Conservation (phyloP, 2,888 invertebrate genomes). For the Geotrupes spiniger region DNA sequence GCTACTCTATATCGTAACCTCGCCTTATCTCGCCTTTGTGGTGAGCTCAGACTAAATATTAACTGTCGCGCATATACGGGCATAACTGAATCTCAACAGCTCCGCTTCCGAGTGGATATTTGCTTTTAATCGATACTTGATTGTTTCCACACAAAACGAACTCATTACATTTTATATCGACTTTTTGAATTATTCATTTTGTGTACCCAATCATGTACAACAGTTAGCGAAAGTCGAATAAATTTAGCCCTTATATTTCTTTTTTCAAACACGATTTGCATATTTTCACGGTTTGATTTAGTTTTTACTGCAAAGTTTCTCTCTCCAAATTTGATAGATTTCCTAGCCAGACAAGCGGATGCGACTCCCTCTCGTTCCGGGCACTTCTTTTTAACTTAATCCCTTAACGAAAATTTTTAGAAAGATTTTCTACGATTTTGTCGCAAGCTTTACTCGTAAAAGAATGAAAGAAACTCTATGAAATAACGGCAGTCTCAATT, state of each 20-base stretch:
- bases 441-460: slow-evolving; percentile 23
- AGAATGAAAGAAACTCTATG: slow-evolving; percentile 28
- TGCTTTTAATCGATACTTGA: slow-evolving; percentile 31
- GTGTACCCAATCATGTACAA: slow-evolving; percentile 26
- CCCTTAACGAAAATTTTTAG: slow-evolving; percentile 2
- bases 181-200: slow-evolving; percentile 32
- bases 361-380: not conserved
- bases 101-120: slow-evolving; percentile 21
- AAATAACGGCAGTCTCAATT: slow-evolving; percentile 30
- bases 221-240: slow-evolving; percentile 18
- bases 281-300: slow-evolving; percentile 28
- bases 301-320: too few relatives aligned
- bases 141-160: slow-evolving; percentile 28
- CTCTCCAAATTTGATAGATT: too few relatives aligned
- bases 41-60: slow-evolving; percentile 26
- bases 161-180: slow-evolving; percentile 27
- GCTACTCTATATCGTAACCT: slow-evolving; percentile 15
- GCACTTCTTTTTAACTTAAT: slow-evolving; percentile 1
- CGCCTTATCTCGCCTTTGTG: slow-evolving; percentile 25
- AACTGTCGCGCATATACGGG: slow-evolving; percentile 22
- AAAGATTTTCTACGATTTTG: slow-evolving; percentile 11
- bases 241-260: slow-evolving; percentile 8
- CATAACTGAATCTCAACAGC: slow-evolving; percentile 19
- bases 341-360: too few relatives aligned
- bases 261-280: slow-evolving; percentile 42